These are phyloP conservation scores for Baryphthengus martii DNA, from an alignment of 2,113 vertebrate genomes.

Conservation along the genomic window DNA sequence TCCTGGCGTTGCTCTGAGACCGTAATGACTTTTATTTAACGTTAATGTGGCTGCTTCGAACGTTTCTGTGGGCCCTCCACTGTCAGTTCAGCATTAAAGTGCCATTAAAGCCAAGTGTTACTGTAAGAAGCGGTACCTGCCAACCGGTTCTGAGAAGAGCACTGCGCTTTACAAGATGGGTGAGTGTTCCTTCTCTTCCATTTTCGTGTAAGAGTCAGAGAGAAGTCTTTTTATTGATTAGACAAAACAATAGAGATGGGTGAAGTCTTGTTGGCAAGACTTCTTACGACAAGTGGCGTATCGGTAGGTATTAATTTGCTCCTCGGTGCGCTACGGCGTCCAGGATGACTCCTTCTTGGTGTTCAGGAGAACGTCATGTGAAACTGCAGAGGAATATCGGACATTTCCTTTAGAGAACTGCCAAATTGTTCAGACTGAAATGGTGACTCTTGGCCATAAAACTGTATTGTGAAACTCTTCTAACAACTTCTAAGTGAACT, in stretches of 20 bases:
- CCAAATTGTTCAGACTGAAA: background rate
- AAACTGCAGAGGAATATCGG: background rate
- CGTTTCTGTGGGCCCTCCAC: constrained; percentile 36
- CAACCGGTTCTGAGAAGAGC: constrained; percentile 76
- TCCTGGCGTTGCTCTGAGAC: constrained; percentile 39
- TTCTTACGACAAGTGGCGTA: constrained; percentile 58
- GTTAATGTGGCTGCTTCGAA: constrained; percentile 51
- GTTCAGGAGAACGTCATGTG: constrained; percentile 48
- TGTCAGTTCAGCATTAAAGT: constrained; percentile 73
- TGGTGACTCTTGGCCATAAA: background rate
- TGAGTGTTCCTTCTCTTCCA: constrained; percentile 4
- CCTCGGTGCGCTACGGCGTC: constrained; percentile 7
- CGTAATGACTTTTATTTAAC: constrained; percentile 64
- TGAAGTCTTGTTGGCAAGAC: constrained; percentile 43
- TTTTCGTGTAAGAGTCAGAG: constrained; percentile 53
- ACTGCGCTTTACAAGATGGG: constrained; percentile 40
- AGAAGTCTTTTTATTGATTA: constrained; percentile 71
- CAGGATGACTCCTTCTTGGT: constrained; percentile 50
- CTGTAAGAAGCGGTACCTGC: constrained; percentile 70
- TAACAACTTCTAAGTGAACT: background rate
- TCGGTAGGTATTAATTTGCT: constrained; percentile 66
- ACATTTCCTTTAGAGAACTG: background rate
- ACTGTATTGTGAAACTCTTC: background rate
- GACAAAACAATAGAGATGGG: constrained; percentile 59
- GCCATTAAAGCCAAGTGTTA: constrained; percentile 75